Evolutionary conservation across 2,888 invertebrate species (phyloP).

Genomic region (Dioctria rufipes): DNA sequence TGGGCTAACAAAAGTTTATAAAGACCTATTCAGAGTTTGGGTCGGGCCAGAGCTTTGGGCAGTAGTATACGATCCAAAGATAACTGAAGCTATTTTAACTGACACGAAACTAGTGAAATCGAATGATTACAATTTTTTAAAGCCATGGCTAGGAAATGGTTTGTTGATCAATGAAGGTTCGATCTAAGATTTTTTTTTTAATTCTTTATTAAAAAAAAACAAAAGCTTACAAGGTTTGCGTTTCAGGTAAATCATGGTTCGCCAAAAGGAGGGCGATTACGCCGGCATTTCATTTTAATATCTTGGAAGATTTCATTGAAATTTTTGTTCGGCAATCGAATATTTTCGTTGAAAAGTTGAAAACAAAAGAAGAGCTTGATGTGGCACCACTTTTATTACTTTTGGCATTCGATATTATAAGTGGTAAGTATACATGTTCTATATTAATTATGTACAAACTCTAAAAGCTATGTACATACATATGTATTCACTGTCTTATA

Average conservation of each 20-base stretch:
- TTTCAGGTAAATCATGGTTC: constrained; percentile 73
- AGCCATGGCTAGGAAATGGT: constrained; percentile 59
- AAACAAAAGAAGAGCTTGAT: constrained; percentile 73
- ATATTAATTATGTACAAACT: not conserved
- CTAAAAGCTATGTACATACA: too few relatives aligned
- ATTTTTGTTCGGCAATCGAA: constrained; percentile 77
- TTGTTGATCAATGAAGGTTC: constrained; percentile 57
- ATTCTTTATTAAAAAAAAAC: not conserved
- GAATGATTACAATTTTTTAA: constrained; percentile 55
- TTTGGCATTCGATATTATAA: constrained; percentile 54
- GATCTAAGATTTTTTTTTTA: constrained; percentile 62
- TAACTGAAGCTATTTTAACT: constrained; percentile 52
- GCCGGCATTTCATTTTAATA: constrained; percentile 83
- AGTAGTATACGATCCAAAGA: constrained; percentile 54
- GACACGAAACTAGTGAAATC: constrained; percentile 54
- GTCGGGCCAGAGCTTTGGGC: constrained; percentile 52
- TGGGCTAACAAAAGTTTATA: constrained; percentile 42
- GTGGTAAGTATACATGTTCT: constrained; percentile 41
- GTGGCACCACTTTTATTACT: constrained; percentile 73
- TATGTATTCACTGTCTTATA: too few relatives aligned
- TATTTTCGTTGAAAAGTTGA: constrained; percentile 68
- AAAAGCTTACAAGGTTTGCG: too few relatives aligned
- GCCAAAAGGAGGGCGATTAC: constrained; percentile 78
- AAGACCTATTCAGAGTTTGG: constrained; percentile 54
- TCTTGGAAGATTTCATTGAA: constrained; percentile 79